Percentiles rank a stretch among this genome's conserved stretches.
These are phyloP conservation scores for Rhamnusium bicolor DNA, from an alignment of 2,888 invertebrate species.

Conservation along the genomic window DNA sequence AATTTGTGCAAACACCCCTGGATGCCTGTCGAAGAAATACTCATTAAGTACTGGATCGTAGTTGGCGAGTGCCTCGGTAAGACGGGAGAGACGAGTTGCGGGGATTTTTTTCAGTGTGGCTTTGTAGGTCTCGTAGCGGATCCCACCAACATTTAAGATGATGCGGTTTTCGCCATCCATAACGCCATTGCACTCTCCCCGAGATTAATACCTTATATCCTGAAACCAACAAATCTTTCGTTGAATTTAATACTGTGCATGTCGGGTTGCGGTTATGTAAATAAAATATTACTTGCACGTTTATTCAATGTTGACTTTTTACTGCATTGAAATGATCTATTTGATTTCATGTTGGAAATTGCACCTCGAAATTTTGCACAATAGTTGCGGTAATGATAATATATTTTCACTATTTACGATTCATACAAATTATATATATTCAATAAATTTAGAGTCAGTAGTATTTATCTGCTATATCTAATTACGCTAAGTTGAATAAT, in stretches of 20 bases:
- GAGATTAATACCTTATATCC: slow-evolving; percentile 26
- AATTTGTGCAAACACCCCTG: slow-evolving; percentile 92
- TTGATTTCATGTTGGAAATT: not conserved
- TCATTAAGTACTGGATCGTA: slow-evolving; percentile 92
- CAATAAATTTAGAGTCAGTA: too few relatives aligned
- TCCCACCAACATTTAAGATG: slow-evolving; percentile 94
- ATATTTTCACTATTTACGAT: too few relatives aligned
- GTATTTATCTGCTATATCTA: too few relatives aligned
- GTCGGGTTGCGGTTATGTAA: not conserved
- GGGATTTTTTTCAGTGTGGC: slow-evolving; percentile 92
- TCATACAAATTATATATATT: too few relatives aligned
- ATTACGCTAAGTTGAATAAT: too few relatives aligned
- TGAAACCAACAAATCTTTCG: slow-evolving; percentile 34
- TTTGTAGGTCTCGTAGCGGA: slow-evolving; percentile 84
- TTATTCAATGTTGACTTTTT: not conserved
- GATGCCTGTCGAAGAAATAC: slow-evolving; percentile 90
- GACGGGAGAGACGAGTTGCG: slow-evolving; percentile 86
- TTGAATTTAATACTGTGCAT: slow-evolving; percentile 8
- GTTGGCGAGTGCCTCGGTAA: slow-evolving; percentile 89
- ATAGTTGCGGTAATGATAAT: too few relatives aligned
- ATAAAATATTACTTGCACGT: slow-evolving; percentile 10
- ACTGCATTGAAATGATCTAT: not conserved
- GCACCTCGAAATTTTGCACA: too few relatives aligned
- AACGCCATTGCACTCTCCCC: slow-evolving; percentile 57
- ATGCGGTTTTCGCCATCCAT: slow-evolving; percentile 96